Evolutionary conservation across 2,113 vertebrate genomes (phyloP).

Genomic region (Marmota monax): DNA sequence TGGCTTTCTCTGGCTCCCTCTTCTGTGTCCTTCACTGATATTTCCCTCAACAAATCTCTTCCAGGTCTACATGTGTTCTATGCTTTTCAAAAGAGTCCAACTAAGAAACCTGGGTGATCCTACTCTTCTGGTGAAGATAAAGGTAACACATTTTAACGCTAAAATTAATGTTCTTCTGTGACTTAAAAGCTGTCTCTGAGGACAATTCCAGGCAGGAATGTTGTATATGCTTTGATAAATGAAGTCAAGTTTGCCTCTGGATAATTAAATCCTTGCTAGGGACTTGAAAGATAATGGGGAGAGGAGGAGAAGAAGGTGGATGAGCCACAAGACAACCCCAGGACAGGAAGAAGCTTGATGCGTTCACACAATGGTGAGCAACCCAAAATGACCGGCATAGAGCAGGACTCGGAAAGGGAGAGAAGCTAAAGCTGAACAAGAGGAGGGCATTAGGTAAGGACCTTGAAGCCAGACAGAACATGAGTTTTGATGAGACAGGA

Average conservation of each 20-base stretch:
- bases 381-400: not conserved
- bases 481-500: not conserved
- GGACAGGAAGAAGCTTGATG: not conserved
- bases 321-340: not conserved
- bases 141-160: not conserved
- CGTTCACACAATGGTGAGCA: not conserved
- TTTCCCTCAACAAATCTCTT: not conserved
- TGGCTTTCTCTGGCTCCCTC: not conserved
- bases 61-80: not conserved
- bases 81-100: conserved; percentile 36
- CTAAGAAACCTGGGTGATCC: not conserved
- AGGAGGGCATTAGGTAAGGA: not conserved
- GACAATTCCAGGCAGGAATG: not conserved
- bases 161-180: conserved; percentile 28
- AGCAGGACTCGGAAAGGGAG: not conserved
- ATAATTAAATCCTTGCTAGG: not conserved
- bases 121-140: not conserved
- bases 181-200: conserved; percentile 18
- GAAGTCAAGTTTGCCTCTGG: not conserved
- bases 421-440: not conserved
- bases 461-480: not conserved
- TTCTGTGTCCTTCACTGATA: not conserved
- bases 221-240: not conserved
- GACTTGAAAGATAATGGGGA: not conserved
- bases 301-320: too few species aligned